Base-by-base conservation (phyloP, 2,113 vertebrate genomes). In the Vimba vimba region DNA sequence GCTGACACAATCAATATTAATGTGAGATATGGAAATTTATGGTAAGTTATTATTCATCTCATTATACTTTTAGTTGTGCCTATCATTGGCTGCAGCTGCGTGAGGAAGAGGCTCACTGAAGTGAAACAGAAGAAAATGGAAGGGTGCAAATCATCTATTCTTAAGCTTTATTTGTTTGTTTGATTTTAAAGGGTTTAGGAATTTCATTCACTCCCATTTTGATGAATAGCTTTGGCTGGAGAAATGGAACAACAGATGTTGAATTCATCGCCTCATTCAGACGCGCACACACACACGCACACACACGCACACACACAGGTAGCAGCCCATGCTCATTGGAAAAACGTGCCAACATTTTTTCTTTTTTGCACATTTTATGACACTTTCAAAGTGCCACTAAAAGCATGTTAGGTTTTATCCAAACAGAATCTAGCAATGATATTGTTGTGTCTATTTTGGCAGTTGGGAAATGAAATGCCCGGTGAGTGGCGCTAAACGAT, bases 181-280 rank as follows among this genome's bases (percentile, higher is more conserved):
- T 79, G 86, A 59, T 25, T 85, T 77, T 82, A 85, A 75, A 50
- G 36, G 80, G 50, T 82, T 88, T 83, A 78, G 59, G 39, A 55
- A 78, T 85, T 85, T 75, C 57, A 55, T 71, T 82, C 83, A 71
- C 59, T 88, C 64, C 39, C 57, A 78, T 82, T 85, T 82, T 73
- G 33, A 82, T 85, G 82, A 86, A 85, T 86, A 83, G 79, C 64
- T 79, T 43, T 82, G 87, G 87, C 74, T 45, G 62, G 73, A 85
- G 84, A 77, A 77, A 85, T 85, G 69, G 84, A 85, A 79, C 77
- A 88, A 88, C 84, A 85, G 84, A 88, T 85, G 79, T 59, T 78
- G 79, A 68, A 85, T 71, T 85, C 80, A 68, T 30, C 2, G 43
- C 75, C 55, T 36, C 59, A 84, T 59, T n/a, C 55, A 59, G 23